Evolutionary conservation across 2,888 invertebrate genomes (phyloP), one percentile per base, ranked within the genome.

Genomic region (Xestobium rufovillosum): DNA sequence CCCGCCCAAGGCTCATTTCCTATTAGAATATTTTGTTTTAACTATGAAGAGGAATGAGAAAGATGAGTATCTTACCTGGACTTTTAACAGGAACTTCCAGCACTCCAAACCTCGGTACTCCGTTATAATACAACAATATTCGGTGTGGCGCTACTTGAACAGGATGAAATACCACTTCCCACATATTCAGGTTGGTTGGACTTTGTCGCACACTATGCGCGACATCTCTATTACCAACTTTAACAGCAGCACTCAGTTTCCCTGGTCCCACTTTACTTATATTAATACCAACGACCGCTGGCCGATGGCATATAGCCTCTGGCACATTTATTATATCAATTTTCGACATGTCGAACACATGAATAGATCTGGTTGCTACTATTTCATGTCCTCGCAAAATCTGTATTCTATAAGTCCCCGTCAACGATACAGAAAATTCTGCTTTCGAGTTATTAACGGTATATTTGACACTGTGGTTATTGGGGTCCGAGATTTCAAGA

Each of bases 91-190:
- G 67, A 13, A 79, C 68, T 50, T 78, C 77, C 34, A 78, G 55
- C 0, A 58, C 63, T 60, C 74, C 75, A 52, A 70, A 65, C 47
- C 75, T 71, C 8, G 88, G 88, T 26, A 89, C 79, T 30, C 85
- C 88, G 63, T 92, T 91, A 68, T 89, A 92, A 49, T 83, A 77
- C 33, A 95, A 75, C 41, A 84, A 78, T 38, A 96, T 75, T 51
- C 84, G 76, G 63, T 96, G 94, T 2, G 90, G 85, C 13, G 92
- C 87, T 2, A 89, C 84, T 25, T 85, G 70, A 1, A 82, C 78
- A 0, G 95, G 95, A 61, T 89, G 88, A 67, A 91, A 94, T 40
- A 85, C 79, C 15, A 88, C 80, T 65, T 87, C 86, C 66, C 85
- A 84, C 35, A 85, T 69, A 30, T 78, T 78, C 15, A 83, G 80